These are phyloP conservation scores for Pherbina coryleti DNA, from an alignment of 2,888 invertebrate genomes.

Conservation along the genomic window DNA sequence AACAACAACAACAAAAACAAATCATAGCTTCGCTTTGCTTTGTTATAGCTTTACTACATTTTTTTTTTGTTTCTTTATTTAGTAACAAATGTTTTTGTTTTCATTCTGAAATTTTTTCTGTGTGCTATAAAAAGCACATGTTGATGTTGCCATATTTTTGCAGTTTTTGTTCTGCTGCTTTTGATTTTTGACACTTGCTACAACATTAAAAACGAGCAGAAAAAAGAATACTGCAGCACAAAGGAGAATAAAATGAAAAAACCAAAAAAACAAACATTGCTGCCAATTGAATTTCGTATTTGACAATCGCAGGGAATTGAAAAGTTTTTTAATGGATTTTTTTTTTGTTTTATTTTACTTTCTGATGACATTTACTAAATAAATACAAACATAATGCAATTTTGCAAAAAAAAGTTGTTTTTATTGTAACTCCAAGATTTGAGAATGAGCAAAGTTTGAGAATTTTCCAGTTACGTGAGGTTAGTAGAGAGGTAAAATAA, in stretches of 20 bases:
- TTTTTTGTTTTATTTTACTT: background rate
- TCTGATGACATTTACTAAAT: background rate
- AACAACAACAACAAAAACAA: too few relatives aligned
- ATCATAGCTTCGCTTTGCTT: background rate
- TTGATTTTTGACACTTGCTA: background rate
- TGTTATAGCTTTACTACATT: background rate
- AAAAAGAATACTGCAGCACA: background rate
- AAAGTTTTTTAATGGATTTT: conserved; percentile 9
- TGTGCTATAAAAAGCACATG: conserved; percentile 17
- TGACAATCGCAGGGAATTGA: background rate
- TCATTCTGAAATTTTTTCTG: background rate
- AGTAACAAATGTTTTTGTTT: background rate
- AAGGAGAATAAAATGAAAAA: background rate
- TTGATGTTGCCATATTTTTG: conserved; percentile 19
- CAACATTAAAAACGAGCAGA: background rate
- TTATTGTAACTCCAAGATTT: too few relatives aligned
- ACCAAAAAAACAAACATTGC: background rate
- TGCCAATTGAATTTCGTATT: conserved; percentile 3
- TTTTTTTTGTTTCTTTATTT: background rate
- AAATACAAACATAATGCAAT: background rate
- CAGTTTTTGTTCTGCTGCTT: background rate
- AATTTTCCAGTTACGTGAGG: too few relatives aligned
- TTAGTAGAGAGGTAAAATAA: too few relatives aligned
- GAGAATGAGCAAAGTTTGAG: too few relatives aligned
- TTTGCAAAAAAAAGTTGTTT: too few relatives aligned